These are phyloP conservation scores for Apoda limacodes DNA, from an alignment of 2,888 invertebrate species.

Conservation along the genomic window DNA sequence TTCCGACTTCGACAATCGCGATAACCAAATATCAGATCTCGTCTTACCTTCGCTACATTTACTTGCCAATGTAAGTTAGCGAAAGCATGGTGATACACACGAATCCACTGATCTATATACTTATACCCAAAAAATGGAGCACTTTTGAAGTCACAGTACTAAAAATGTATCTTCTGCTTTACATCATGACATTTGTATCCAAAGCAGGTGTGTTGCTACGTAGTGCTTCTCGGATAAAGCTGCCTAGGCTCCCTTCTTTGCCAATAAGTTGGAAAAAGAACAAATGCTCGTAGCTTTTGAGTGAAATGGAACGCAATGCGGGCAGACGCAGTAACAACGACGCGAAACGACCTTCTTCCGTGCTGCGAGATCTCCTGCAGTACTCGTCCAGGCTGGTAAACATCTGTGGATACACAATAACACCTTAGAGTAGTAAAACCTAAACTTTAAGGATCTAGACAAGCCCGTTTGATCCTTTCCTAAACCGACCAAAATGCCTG, in stretches of 20 bases:
- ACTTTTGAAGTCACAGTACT: background rate
- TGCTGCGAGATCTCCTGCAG: conserved; percentile 86
- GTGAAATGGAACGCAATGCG: conserved; percentile 89
- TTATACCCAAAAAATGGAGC: too few relatives aligned
- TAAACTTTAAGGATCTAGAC: too few relatives aligned
- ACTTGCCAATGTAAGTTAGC: too few relatives aligned
- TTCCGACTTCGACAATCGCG: too few relatives aligned
- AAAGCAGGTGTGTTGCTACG: conserved; percentile 70
- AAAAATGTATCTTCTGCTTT: conserved; percentile 7
- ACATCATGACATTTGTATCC: conserved; percentile 42
- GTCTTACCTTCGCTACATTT: too few relatives aligned
- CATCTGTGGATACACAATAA: conserved; percentile 41
- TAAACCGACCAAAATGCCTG: too few relatives aligned
- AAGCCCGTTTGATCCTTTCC: too few relatives aligned
- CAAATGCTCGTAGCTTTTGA: conserved; percentile 94
- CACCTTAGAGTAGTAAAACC: conserved; percentile 2
- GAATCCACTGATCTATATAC: too few relatives aligned
- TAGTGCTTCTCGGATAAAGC: conserved; percentile 85
- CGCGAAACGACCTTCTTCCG: conserved; percentile 95
- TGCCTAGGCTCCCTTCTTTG: conserved; percentile 86
- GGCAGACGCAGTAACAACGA: conserved; percentile 91
- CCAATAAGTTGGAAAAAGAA: conserved; percentile 95
- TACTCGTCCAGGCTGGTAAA: conserved; percentile 97
- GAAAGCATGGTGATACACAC: too few relatives aligned
- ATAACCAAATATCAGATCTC: too few relatives aligned